Base-by-base conservation (phyloP, 2,888 invertebrate genomes). In the Mylabris sibirica region DNA sequence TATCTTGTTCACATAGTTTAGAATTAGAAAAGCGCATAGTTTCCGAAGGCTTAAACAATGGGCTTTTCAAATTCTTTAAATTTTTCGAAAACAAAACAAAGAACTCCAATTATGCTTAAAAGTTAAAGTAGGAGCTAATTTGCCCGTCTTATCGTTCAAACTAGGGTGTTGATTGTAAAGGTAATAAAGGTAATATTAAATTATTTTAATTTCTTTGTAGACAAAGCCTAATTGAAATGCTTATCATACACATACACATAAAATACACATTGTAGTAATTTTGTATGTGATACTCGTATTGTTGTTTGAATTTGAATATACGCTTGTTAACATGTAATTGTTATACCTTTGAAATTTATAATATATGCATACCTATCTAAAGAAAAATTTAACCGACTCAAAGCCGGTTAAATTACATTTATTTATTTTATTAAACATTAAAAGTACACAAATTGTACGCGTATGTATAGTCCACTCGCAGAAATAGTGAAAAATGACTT, bases 281-380 rank as follows among this genome's bases (percentile, higher is more conserved):
- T n/a, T n/a, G n/a, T 44, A 44, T 44, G 44, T n/a, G 44, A 44
- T 44, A 4, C 44, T 17, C n/a, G 44, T 44, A 44, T 44, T 44
- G 44, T 44, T 44, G 44, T 44, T 44, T 44, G 44, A 44, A 44
- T 44, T 44, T 44, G 44, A 44, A 44, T 44, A 44, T 44, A n/a
- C n/a, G 44, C 17, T 44, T 44, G 44, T 44, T 44, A 44, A 44
- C 44, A 44, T 44, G 44, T 44, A 44, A 44, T 44, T 44, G 44
- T 44, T 44, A 17, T n/a, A 44, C 44, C 12, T 38, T 38, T 38
- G 38, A 38, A 38, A 44, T 44, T 44, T 44, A 44, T 44, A 44
- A 44, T 38, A 38, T 38, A 38, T 44, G 44, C 44, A 44, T 44
- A 44, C 44, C 44, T 2, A 17, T n/a, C 6, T 44, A 44, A 2